Percentiles rank a stretch among this genome's conserved stretches.
phyloP scores from a whole-genome alignment of 2,113 vertebrate species.

The Gavialis gangeticus region DNA sequence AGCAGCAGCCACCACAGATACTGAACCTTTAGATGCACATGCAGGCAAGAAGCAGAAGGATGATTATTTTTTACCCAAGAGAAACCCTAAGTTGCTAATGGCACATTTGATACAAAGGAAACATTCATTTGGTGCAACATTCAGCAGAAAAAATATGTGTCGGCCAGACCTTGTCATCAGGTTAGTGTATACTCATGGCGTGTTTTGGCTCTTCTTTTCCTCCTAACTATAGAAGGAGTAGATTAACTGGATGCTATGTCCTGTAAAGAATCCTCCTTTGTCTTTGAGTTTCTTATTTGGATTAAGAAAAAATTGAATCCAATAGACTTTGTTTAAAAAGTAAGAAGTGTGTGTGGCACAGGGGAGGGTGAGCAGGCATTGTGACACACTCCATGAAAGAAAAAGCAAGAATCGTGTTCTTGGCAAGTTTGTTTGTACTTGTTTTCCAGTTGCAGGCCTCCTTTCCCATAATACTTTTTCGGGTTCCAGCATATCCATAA shows the following conservation, averaged over 20 bases:
- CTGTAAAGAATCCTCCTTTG: neutral
- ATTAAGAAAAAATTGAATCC: neutral
- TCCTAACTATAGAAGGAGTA: neutral
- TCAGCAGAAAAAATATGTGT: conserved; percentile 63
- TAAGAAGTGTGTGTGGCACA: too few relatives aligned
- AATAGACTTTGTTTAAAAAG: neutral
- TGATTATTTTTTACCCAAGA: conserved; percentile 46
- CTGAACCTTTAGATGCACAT: rapidly evolving
- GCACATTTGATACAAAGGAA: conserved; percentile 54
- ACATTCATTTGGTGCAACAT: neutral
- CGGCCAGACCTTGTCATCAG: conserved; percentile 25
- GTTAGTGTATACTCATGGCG: conserved; percentile 37
- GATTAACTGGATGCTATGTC: neutral
- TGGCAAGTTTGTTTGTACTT: neutral
- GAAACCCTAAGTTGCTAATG: conserved; percentile 40
- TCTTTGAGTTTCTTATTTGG: neutral
- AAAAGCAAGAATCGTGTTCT: conserved; percentile 8
- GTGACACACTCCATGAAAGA: neutral
- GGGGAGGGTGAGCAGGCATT: neutral
- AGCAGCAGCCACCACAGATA: neutral
- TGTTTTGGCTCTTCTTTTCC: neutral
- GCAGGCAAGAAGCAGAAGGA: neutral
- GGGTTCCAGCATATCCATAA: neutral
- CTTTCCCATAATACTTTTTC: neutral
- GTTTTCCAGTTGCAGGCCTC: rapidly evolving